Evolutionary conservation across 2,113 vertebrate genomes (phyloP), one percentile per base, ranked within the genome.

Genomic region (Toxostoma redivivum): DNA sequence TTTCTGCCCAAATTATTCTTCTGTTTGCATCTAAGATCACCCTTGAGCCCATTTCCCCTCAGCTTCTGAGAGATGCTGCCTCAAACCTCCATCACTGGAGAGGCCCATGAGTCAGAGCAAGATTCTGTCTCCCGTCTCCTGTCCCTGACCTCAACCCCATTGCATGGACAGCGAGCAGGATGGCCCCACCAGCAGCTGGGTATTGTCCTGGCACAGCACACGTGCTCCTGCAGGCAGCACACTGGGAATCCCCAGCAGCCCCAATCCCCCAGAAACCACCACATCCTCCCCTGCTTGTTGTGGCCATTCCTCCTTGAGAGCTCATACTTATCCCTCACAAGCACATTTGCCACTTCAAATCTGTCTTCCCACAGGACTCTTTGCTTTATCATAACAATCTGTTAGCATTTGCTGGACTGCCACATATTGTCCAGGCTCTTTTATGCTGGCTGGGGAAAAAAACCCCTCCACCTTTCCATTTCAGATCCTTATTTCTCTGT

Each of bases 371-470:
- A 60, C 2, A 88, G 76, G 93, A 94, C 2, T 2, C 94, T 96
- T 91, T 62, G 73, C 82, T 96, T 97, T 97, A 91, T 95, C 12
- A 2, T 45, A 94, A 45, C 88, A 96, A 97, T 93, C 82, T 97
- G 93, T 97, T 97, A 89, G 45, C 69, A 84, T 93, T 93, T 88
- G 47, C 44, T 78, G 31, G 40, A 78, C 48, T 57, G 54, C 4
- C 56, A 74, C 27, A 19, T 25, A n/a, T 93, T 90, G 61, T 95
- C 77, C 22, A 5, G n/a, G 67, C 33, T 67, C 85, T 78, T 90
- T 92, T 57, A 78, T 12, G 18, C 47, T 45, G 86, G 47, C 27
- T 58, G 67, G 33, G 64, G 22, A 3, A 50, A 82, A 28, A 87
- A 31, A 1, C 1, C 27, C 20, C 18, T 79, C 42, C 72, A 85